Evolutionary conservation across 2,113 vertebrate species (phyloP), one percentile per base, ranked within the genome.

Genomic region (Mesoclemmys tuberculata): DNA sequence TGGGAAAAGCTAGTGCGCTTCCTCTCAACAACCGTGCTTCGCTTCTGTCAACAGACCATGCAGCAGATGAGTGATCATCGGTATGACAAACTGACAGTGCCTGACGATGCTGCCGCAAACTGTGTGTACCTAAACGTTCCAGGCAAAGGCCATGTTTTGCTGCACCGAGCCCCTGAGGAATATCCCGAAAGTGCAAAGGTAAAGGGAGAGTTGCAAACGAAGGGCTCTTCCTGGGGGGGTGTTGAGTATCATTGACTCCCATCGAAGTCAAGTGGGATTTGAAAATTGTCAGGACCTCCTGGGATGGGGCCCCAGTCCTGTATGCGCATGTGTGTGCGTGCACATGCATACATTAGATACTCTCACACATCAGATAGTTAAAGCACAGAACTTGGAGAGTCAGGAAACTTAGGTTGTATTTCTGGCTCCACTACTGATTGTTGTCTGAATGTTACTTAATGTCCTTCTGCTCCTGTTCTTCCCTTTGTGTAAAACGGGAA

Each of bases 41-140:
- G 5, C 92, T 88, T 98, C 91, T 96, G 55, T 91, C 35, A 91
- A 21, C 93, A 99, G 99, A 99, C 98, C 90, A 99, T 99, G 99
- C 99, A 99, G 44, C 99, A 99, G 96, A 99, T 99, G 99, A 99
- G 99, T 1, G 99, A 99, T 97, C 99, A 99, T 93, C 99, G 98
- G 95, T 99, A 99, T 0, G 99, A 99, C 98, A 99, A 99, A 89
- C 98, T 99, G 97, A 99, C 99, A 0, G 98, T 99, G 95, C 99
- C 99, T 0, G 99, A 99, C 1, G 99, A 99, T 41, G 35, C 95
- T 0, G 99, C 99, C 0, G 99, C 99, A 27, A 99, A 99, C 98
- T 99, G 99, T 94, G 13, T 99, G 89, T 99, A 99, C 96, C 97
- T 99, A 93, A 99, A 99, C 96, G 97, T 99, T 38, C 99, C 99